Percentiles rank a stretch among this genome's conserved stretches.
Evolutionary conservation across 2,113 vertebrate genomes (phyloP).

Genomic region (Neotragus pygmaeus): DNA sequence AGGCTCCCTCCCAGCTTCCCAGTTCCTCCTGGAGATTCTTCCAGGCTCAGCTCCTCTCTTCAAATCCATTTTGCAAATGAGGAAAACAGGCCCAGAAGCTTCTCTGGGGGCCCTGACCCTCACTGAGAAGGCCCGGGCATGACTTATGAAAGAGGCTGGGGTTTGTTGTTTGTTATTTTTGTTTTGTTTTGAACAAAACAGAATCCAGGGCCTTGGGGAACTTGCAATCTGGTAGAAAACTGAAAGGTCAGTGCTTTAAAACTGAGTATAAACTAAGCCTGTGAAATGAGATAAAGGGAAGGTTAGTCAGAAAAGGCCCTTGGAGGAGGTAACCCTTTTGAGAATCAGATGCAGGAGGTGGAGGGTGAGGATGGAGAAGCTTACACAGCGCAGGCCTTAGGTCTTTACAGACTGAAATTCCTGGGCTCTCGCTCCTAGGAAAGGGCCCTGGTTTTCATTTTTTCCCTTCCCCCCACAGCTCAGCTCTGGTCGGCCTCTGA

Average conservation of each 20-base stretch:
- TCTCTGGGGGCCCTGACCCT: neutral
- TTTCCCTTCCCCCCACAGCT: conserved; percentile 49
- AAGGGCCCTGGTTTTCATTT: conserved; percentile 56
- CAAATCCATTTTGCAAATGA: neutral
- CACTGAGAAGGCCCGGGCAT: neutral
- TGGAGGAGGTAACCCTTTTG: neutral
- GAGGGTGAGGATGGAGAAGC: neutral
- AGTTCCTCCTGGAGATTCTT: neutral
- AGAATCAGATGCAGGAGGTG: neutral
- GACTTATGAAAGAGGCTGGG: neutral
- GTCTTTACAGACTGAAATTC: neutral
- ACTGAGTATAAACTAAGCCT: conserved; percentile 19
- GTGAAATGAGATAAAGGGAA: conserved; percentile 25
- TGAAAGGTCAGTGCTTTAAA: conserved; percentile 61
- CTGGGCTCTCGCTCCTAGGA: neutral
- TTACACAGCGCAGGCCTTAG: neutral
- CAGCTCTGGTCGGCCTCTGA: conserved; percentile 44
- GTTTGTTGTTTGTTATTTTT: conserved; percentile 44
- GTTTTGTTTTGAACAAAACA: conserved; percentile 64
- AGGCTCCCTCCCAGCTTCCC: neutral
- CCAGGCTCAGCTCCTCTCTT: neutral
- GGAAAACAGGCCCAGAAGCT: neutral
- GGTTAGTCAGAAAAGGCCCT: neutral
- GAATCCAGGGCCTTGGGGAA: conserved; percentile 52
- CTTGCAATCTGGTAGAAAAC: conserved; percentile 42